Evolutionary conservation across 2,113 vertebrate species (phyloP).

Genomic region (Scytalopus superciliaris): DNA sequence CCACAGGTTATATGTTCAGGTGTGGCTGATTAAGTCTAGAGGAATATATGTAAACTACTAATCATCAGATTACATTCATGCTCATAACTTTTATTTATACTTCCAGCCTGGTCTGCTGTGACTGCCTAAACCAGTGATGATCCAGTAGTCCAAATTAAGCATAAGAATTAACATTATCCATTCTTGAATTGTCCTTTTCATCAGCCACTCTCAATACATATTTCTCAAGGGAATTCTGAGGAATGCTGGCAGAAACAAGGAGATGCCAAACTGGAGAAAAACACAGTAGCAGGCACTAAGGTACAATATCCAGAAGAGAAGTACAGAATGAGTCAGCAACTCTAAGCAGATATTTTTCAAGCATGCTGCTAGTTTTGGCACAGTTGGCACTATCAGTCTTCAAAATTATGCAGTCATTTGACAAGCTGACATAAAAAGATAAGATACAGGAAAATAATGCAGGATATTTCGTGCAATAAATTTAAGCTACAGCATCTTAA

Average conservation of each 20-base stretch:
- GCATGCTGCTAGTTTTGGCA: not conserved
- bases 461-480: not conserved
- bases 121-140: not conserved
- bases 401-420: not conserved
- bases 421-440: constrained; percentile 9
- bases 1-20: not conserved
- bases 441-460: not conserved
- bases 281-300: not conserved
- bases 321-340: not conserved
- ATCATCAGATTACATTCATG: not conserved
- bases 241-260: not conserved
- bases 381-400: not conserved
- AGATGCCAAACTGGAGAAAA: not conserved
- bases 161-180: not conserved
- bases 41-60: not conserved
- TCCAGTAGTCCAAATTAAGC: not conserved
- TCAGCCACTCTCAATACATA: not conserved
- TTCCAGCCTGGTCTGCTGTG: not conserved
- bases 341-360: not conserved
- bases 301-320: not conserved
- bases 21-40: not conserved
- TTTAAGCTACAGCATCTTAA: not conserved
- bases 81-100: not conserved
- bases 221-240: not conserved
- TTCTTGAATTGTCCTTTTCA: not conserved